These are phyloP conservation scores for Musca domestica DNA, from an alignment of 1,140 invertebrate genomes.

Conservation along the genomic window DNA sequence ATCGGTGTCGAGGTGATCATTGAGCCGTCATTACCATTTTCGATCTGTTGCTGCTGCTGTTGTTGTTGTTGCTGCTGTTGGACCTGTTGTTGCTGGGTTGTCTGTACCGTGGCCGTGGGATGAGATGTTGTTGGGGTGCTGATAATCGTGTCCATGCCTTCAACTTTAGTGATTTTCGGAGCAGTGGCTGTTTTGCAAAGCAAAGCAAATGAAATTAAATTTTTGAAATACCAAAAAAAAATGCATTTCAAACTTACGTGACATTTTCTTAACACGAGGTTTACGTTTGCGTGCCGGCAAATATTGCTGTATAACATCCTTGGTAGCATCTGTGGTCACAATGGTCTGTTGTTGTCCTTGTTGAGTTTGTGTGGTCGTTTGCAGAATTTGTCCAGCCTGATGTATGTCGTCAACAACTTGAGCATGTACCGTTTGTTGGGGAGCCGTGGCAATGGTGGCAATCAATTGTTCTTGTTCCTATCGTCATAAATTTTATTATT, in stretches of 20 bases:
- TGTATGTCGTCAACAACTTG: conserved; percentile 53
- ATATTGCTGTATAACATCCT: conserved; percentile 55
- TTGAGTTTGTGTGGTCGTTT: conserved; percentile 47
- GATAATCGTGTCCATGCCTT: conserved; percentile 51
- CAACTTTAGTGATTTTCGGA: conserved; percentile 51
- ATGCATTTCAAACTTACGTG: conserved; percentile 40
- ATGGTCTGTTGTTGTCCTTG: conserved; percentile 38
- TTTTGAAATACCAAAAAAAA: background rate
- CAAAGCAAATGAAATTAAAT: background rate
- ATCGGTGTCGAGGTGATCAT: conserved; percentile 43
- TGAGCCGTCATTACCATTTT: conserved; percentile 42
- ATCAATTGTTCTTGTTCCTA: conserved; percentile 52
- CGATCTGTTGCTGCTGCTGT: conserved; percentile 41
- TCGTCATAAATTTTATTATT: background rate
- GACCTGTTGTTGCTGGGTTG: conserved; percentile 27
- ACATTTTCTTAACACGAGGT: conserved; percentile 50
- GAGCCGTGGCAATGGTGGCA: conserved; percentile 47
- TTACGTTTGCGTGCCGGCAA: conserved; percentile 55
- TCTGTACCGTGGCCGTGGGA: conserved; percentile 25
- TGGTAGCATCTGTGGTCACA: conserved; percentile 45
- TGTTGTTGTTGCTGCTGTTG: too few species aligned
- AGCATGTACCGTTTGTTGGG: conserved; percentile 52
- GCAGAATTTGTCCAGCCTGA: conserved; percentile 47
- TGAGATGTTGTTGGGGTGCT: conserved; percentile 46
- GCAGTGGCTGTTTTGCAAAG: conserved; percentile 37